Evolutionary conservation across 2,113 vertebrate species (phyloP).

Genomic region (Anolis sagrei): DNA sequence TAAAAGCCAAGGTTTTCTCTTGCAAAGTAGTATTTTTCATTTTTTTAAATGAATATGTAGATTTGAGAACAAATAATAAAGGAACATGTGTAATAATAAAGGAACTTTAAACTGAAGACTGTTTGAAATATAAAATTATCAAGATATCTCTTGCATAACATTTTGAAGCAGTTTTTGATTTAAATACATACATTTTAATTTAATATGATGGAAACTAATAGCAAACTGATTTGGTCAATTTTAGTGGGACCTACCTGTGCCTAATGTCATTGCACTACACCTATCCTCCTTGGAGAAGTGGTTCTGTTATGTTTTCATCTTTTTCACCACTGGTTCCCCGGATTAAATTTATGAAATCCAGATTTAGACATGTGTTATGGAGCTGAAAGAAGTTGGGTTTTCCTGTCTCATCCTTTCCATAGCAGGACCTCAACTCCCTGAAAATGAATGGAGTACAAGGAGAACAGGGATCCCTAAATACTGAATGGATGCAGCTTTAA

Average conservation of each 20-base stretch:
- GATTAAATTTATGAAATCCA: neutral
- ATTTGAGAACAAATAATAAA: neutral
- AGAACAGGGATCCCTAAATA: neutral
- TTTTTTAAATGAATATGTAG: constrained; percentile 23
- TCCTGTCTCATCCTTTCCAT: neutral
- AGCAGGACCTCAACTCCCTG: neutral
- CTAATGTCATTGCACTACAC: neutral
- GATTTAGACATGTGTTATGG: neutral
- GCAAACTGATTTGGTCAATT: neutral
- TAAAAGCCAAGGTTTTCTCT: constrained; percentile 46
- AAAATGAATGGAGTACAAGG: neutral
- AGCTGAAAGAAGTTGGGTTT: neutral
- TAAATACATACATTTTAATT: neutral
- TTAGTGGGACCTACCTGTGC: neutral
- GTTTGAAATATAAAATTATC: constrained; percentile 24
- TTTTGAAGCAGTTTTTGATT: constrained; percentile 11
- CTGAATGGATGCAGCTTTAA: neutral
- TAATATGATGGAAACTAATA: neutral
- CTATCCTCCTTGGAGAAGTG: neutral
- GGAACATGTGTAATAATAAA: neutral
- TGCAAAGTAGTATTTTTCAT: constrained; percentile 42
- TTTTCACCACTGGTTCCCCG: neutral
- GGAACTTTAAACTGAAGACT: constrained; percentile 29
- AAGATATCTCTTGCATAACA: neutral
- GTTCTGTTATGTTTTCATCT: neutral